Percentiles rank a stretch among this genome's conserved stretches.
Conservation (phyloP, 2,888 invertebrate genomes). For the Cosmopolites sordidus region DNA sequence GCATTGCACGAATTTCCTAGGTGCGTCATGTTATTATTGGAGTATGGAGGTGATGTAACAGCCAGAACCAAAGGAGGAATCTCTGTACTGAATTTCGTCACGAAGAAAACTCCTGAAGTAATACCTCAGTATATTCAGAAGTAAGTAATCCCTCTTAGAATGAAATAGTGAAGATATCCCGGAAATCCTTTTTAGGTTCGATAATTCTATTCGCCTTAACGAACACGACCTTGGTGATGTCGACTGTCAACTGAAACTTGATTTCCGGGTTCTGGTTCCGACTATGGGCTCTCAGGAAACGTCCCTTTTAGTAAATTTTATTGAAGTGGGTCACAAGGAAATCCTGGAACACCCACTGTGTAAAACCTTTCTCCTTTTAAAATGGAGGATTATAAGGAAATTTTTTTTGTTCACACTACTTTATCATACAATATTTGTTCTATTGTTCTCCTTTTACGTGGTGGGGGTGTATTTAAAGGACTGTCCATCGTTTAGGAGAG, state of each 20-base stretch:
- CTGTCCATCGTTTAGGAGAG: slow-evolving; percentile 36
- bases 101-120: slow-evolving; percentile 79
- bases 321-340: slow-evolving; percentile 76
- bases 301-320: slow-evolving; percentile 64
- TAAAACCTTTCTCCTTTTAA: slow-evolving; percentile 77
- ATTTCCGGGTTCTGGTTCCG: slow-evolving; percentile 61
- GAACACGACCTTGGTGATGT: slow-evolving; percentile 84
- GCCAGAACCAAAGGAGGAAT: slow-evolving; percentile 75
- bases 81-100: slow-evolving; percentile 75
- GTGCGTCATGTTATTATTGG: slow-evolving; percentile 67
- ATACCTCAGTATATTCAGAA: slow-evolving; percentile 60
- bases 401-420: slow-evolving; percentile 75
- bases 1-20: slow-evolving; percentile 78
- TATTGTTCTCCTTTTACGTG: slow-evolving; percentile 69
- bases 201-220: slow-evolving; percentile 49
- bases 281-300: slow-evolving; percentile 66
- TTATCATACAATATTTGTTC: slow-evolving; percentile 72
- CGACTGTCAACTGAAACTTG: slow-evolving; percentile 74
- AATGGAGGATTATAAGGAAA: slow-evolving; percentile 78
- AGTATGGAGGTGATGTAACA: slow-evolving; percentile 78
- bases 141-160: slow-evolving; percentile 29
- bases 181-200: slow-evolving; percentile 20
- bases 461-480: slow-evolving; percentile 59
- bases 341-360: slow-evolving; percentile 79
- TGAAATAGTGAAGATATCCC: background rate